phyloP scores from a whole-genome alignment of 2,113 vertebrate species.

The Struthio camelus region DNA sequence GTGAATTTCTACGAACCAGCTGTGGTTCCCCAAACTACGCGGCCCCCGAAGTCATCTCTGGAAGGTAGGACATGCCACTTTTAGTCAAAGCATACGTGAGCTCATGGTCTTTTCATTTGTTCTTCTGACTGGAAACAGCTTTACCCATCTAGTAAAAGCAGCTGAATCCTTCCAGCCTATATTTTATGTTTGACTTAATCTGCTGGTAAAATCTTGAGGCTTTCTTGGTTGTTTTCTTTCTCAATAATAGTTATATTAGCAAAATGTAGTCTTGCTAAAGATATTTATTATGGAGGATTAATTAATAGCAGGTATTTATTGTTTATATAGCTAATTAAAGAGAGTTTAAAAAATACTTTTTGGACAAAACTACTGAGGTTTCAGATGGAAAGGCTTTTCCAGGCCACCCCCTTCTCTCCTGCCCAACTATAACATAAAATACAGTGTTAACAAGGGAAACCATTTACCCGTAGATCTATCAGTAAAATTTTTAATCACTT shows the following conservation, averaged over 20 bases:
- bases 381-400: neutral
- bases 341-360: slow-evolving; percentile 8
- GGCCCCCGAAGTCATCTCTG: slow-evolving; percentile 98
- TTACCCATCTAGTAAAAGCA: neutral
- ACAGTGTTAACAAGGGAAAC: neutral
- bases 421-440: neutral
- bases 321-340: slow-evolving; percentile 40
- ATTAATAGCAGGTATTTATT: slow-evolving; percentile 27
- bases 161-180: neutral
- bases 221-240: neutral
- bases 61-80: slow-evolving; percentile 81
- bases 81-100: neutral
- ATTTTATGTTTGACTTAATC: neutral
- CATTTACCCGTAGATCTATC: neutral
- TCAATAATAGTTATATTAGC: neutral
- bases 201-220: neutral
- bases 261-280: neutral
- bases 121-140: neutral
- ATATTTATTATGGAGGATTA: neutral
- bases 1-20: slow-evolving; percentile 96
- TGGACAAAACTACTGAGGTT: neutral
- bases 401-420: neutral
- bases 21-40: slow-evolving; percentile 98
- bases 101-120: neutral
- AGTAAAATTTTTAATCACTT: neutral